Percentiles rank a stretch among this genome's conserved stretches.
Conservation (phyloP, 2,113 vertebrate genomes). For the Edolisoma coerulescens region DNA sequence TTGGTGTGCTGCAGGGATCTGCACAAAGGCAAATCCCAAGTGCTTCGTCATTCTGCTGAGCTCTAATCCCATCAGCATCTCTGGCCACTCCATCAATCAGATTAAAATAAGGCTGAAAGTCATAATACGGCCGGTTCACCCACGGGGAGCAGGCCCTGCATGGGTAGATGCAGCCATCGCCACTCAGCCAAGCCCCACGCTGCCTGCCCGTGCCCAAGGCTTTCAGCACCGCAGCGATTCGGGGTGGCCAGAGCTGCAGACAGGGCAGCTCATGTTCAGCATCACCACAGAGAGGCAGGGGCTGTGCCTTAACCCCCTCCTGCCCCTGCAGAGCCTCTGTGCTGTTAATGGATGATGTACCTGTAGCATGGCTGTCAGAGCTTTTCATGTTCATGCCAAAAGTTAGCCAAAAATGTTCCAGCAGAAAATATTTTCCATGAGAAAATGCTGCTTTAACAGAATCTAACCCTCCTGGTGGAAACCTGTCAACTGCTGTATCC, state of each 20-base stretch:
- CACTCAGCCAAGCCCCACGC: accelerated
- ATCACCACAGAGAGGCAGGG: neutral
- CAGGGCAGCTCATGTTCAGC: neutral
- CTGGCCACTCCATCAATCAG: slow-evolving; percentile 12
- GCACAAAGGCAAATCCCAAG: neutral
- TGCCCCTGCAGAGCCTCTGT: neutral
- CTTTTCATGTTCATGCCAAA: neutral
- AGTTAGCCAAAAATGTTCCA: neutral
- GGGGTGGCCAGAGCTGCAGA: neutral
- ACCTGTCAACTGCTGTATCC: neutral
- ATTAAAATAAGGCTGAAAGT: slow-evolving; percentile 23
- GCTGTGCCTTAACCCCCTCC: neutral
- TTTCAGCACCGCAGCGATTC: neutral
- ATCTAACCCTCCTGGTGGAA: neutral
- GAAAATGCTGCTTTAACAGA: neutral
- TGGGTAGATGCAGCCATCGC: neutral
- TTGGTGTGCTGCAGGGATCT: neutral
- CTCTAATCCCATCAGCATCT: slow-evolving; percentile 44
- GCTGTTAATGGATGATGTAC: neutral
- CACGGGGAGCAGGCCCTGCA: neutral
- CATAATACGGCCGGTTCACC: accelerated
- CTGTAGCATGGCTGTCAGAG: neutral
- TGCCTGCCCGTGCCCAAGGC: neutral
- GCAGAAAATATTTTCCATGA: neutral
- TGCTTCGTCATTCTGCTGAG: slow-evolving; percentile 41